Evolutionary conservation across 1,140 invertebrate species (phyloP), one percentile per base, ranked within the genome.

Genomic region (Brachionus koreanus): DNA sequence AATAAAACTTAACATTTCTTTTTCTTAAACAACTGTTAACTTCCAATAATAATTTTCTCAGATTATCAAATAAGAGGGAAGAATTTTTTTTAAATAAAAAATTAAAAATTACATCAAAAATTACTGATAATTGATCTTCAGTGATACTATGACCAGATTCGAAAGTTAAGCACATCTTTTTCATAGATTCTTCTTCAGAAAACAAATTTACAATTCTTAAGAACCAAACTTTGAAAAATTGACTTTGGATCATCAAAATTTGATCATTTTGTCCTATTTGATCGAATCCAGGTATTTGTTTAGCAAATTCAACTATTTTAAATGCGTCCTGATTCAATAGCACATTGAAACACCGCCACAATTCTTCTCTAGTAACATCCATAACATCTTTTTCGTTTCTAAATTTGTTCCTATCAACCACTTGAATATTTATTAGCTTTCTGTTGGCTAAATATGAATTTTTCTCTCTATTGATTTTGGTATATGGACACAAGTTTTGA

Each of bases 271-370:
- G 74, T 49, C 3, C 9, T 33, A 76, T 29, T 52, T 46, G 39
- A 3, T 52, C 25, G 25, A 76, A 76, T 10, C 74, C 74, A 3
- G 74, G 74, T 52, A 76, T 76, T 49, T 76, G 42, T 19, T 76
- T 76, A 19, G 74, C 42, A 76, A 76, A 76, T 35, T 76, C 74
- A 12, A 76, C 33, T 23, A 76, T 76, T 72, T 72, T 72, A 39
- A 39, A 39, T 3, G 37, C 67, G 16, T 72, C 67, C 16, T 72
- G 67, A 42, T 72, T 72, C 13, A 23, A n/a, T 0, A 72, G 67
- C 33, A 72, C 67, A 72, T 39, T 72, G 19, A 72, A 72, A 37
- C 67, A 72, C 13, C 67, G 33, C 67, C 67, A 72, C 35, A 72
- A 23, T 42, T 72, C 67, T 9, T 39, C 19, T 72, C 5, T 72